Evolutionary conservation across 2,113 vertebrate species (phyloP).

Genomic region (Myanophis thanlyinensis): DNA sequence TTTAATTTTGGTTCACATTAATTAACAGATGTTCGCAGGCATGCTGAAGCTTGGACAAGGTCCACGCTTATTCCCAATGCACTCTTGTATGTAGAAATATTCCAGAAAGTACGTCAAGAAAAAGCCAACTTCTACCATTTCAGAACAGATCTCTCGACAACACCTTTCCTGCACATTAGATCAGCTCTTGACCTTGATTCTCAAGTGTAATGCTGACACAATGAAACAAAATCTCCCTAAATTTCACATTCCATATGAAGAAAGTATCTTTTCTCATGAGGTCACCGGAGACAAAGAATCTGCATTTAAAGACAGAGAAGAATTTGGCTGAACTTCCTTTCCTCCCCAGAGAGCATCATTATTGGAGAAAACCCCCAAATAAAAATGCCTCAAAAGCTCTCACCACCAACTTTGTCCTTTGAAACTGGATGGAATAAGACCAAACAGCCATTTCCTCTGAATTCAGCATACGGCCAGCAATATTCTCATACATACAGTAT

Average conservation of each 20-base stretch:
- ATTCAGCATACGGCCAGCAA: neutral
- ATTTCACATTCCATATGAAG: slow-evolving; percentile 6
- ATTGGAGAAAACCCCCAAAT: slow-evolving; percentile 28
- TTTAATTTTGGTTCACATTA: neutral
- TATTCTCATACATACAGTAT: neutral
- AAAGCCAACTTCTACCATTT: neutral
- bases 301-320: fast-evolving
- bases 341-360: slow-evolving; percentile 31
- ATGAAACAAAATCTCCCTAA: neutral
- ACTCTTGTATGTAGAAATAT: neutral
- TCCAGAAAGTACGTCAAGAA: neutral
- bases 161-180: neutral
- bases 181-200: neutral
- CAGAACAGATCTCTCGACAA: neutral
- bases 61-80: neutral
- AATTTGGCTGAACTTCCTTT: slow-evolving; percentile 4
- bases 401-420: neutral
- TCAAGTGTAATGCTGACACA: neutral
- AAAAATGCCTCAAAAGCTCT: slow-evolving; percentile 1
- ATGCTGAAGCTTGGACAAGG: neutral
- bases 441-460: neutral
- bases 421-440: neutral
- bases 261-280: neutral
- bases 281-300: slow-evolving; percentile 1
- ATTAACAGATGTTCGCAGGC: neutral